Base-by-base conservation (phyloP, 35 echinoderm and acorn worm genomes). In the Apostichopus parvimensis region DNA sequence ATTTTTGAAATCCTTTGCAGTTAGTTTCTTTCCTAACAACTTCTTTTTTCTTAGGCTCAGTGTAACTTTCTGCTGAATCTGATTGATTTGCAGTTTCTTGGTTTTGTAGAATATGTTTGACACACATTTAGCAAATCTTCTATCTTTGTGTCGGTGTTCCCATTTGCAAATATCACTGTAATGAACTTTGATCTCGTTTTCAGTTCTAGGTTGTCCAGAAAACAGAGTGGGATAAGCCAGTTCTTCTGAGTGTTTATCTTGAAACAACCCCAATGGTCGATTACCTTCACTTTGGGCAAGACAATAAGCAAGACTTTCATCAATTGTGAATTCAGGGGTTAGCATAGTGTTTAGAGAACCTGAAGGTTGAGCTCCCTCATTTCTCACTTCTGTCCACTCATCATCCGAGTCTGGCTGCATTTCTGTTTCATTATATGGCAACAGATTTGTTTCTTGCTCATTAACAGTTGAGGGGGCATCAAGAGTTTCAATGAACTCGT, bases 71-170 rank as follows among this genome's bases (percentile, higher is more conserved):
- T 68, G 86, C 21, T 90, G 22, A 20, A 91, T 80, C 18, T 91
- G 55, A 12, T 81, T 78, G 54, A 80, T 91, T 80, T 81, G 76
- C 45, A 60, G 9, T 81, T 91, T 91, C 28, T 91, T 80, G 11
- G 73, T 20, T 59, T 81, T 79, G 90, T 56, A 91, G 54, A 91
- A 91, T 34, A 91, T 81, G 77, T 91, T 92, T 28, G 79, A 5
- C 12, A 92, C 90, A 82, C n/a, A 92, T 92, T 83, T 82, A 5
- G 91, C 78, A 92, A 84, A 82, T 84, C 90, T 55, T 92, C 90
- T 92, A 25, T 83, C 91, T 84, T 81, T 82, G 58, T 92, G 91
- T 10, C 79, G 18, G 1, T 83, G 61, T 53, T 83, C 79, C 58
- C 91, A 92, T 71, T 92, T 83, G 20, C 91, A 92, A 81, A 92